phyloP scores from a whole-genome alignment of 2,113 vertebrate species.

The Chroicocephalus ridibundus region DNA sequence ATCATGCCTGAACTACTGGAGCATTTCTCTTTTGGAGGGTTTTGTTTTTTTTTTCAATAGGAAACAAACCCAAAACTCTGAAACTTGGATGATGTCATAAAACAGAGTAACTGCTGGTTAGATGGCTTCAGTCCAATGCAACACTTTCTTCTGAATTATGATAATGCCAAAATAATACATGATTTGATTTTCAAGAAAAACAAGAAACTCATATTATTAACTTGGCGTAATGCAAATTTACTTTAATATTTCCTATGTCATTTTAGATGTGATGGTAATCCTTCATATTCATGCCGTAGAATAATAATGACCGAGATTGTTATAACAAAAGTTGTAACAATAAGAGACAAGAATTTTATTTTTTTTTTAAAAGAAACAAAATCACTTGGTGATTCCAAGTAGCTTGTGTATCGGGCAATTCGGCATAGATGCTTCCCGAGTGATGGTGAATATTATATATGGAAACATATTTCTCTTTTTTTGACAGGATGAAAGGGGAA shows the following conservation, averaged over 20 bases:
- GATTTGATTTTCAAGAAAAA: neutral
- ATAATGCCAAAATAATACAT: neutral
- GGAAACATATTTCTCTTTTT: neutral
- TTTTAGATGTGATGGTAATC: neutral
- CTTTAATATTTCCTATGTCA: neutral
- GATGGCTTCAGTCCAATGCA: neutral
- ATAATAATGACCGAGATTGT: neutral
- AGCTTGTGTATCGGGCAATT: neutral
- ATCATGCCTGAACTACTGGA: neutral
- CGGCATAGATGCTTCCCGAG: neutral
- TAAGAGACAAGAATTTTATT: neutral
- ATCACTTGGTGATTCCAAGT: neutral
- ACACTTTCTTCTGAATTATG: neutral
- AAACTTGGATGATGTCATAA: neutral
- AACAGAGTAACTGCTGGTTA: neutral
- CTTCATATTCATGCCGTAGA: neutral
- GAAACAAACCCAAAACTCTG: neutral
- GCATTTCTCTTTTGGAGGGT: neutral
- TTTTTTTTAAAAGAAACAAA: neutral
- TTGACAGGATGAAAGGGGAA: neutral
- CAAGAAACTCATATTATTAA: neutral
- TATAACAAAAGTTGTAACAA: neutral
- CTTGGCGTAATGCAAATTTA: neutral
- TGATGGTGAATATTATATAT: neutral
- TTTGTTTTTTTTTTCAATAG: neutral